Base-by-base conservation (phyloP, 35 echinoderm and acorn worm genomes). In the Acanthaster planci region DNA sequence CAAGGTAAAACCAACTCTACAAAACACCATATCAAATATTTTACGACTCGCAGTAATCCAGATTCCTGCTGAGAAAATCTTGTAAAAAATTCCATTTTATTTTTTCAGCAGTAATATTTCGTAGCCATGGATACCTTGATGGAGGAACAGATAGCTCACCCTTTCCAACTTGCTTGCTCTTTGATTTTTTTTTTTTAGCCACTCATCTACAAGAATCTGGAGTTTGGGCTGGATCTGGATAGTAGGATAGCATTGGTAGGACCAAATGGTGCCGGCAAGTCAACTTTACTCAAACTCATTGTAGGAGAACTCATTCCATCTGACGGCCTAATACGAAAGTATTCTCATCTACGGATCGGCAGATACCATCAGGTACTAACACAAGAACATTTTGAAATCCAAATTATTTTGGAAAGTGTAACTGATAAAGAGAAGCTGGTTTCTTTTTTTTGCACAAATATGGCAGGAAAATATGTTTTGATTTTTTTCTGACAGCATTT, bases 151-250 rank as follows among this genome's bases (percentile, higher is more conserved):
- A n/a, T n/a, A n/a, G n/a, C n/a, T n/a, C n/a, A n/a, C n/a, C n/a
- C n/a, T n/a, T n/a, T n/a, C n/a, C n/a, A n/a, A n/a, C n/a, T 6
- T 47, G 42, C 4, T 47, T 47, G 4, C 12, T 47, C 12, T 47
- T 12, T 12, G 4, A 4, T 12, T 12, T 47, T 47, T 47, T 47
- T 47, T 47, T 12, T 47, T 47, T 89, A 99, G 96, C 96, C 96
- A 30, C 40, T 64, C 39, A 99, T 99, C 55, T 99, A 99, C 86
- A 94, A 99, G 82, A 87, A 94, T 86, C 5, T 99, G 50, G 96
- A 99, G 76, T 99, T 99, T 91, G 96, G 96, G 77, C 78, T 99
- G 39, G 96, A 99, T 80, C 54, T 99, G n/a, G 96, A 99, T 10
- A 93, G 91, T 80, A 88, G 96, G 77, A 39, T 99, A 75, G 96